phyloP scores from a whole-genome alignment of 2,113 vertebrate genomes.

The Heterotilapia buettikoferi region DNA sequence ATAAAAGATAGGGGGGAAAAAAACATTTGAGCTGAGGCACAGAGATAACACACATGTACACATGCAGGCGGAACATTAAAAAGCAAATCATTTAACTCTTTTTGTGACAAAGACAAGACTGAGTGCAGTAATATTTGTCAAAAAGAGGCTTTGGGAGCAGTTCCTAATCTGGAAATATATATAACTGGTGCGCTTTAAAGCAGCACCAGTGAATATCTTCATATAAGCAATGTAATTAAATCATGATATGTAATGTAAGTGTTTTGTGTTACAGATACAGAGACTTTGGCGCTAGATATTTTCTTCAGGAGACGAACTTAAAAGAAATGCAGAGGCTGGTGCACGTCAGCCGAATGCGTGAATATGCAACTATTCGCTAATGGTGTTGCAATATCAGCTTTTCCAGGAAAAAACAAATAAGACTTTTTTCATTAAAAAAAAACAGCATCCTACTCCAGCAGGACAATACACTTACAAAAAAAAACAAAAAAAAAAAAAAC shows the following conservation, averaged over 20 bases:
- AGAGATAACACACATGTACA: background rate
- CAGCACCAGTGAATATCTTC: no score
- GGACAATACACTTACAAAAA: background rate
- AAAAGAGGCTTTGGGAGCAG: background rate
- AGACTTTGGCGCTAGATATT: background rate
- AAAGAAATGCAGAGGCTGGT: background rate
- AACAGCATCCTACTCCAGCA: fast-evolving
- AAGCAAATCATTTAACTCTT: background rate
- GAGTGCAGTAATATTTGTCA: background rate
- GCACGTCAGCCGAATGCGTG: fast-evolving
- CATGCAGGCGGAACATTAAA: background rate
- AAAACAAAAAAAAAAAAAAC: no score
- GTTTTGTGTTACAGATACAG: fast-evolving
- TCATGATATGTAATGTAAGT: background rate
- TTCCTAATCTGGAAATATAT: no score
- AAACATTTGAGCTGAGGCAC: background rate
- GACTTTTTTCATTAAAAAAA: background rate
- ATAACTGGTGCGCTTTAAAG: no score
- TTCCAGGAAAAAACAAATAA: background rate
- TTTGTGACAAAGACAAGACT: background rate
- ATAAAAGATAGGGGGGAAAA: background rate
- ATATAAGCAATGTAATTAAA: background rate
- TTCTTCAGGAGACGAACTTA: background rate
- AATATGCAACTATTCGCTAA: background rate
- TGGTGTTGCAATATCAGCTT: background rate